phyloP scores from a whole-genome alignment of 2,797 vertebrate genomes.

The Artibeus jamaicensis region DNA sequence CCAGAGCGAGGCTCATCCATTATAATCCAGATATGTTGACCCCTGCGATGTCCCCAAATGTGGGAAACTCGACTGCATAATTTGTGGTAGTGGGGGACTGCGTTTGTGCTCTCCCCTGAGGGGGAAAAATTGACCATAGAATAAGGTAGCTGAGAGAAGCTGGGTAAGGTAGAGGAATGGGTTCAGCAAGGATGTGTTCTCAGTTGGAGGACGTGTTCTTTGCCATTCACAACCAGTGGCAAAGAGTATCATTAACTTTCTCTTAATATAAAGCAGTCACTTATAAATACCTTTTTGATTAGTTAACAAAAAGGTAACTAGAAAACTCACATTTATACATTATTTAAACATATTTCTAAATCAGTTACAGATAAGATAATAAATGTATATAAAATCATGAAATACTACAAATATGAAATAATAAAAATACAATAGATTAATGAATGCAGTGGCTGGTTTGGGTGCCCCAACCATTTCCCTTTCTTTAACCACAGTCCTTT shows the following conservation, averaged over 20 bases:
- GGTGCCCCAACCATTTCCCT: not conserved
- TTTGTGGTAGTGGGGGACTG: no score
- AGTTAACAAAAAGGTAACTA: not conserved
- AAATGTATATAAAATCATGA: not conserved
- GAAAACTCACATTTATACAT: not conserved
- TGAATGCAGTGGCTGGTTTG: not conserved
- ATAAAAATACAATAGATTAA: not conserved
- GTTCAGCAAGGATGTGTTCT: no score
- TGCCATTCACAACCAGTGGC: not conserved
- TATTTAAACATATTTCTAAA: not conserved
- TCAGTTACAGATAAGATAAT: not conserved
- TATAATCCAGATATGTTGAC: no score
- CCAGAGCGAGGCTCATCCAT: no score
- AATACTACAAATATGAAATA: constrained; percentile 13
- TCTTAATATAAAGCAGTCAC: not conserved
- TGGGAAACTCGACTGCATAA: no score
- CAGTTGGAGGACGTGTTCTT: no score
- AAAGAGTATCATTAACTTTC: not conserved
- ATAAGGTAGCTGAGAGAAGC: no score
- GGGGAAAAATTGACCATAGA: no score
- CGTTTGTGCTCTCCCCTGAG: no score
- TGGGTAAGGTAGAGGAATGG: no score
- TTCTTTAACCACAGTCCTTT: not conserved
- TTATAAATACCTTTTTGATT: not conserved
- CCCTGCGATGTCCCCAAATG: no score